Base-by-base conservation (phyloP, 2,888 invertebrate genomes). In the Napeogenes sylphis region DNA sequence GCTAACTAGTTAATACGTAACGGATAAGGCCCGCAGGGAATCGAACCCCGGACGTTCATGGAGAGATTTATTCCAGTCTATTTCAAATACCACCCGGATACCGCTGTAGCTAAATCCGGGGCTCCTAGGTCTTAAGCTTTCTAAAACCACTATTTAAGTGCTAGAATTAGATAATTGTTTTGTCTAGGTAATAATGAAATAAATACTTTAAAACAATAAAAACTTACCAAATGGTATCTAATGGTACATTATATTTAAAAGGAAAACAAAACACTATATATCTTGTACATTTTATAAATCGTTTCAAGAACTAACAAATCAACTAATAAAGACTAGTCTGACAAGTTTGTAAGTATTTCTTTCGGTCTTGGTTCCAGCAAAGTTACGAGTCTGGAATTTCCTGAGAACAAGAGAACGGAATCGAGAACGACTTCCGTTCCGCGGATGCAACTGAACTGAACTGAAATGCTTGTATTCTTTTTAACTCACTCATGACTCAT, bases 41-140 rank as follows among this genome's bases (percentile, higher is more conserved):
- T 84, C 85, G 83, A 88, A 88, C 82, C 79, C 82, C 78, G 82
- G 79, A 81, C 81, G 79, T 72, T 67, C 73, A 83, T 80, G 83
- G 80, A 21, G 81, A 85, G 86, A 87, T 89, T 89, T 90, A 89
- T 90, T 88, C 82, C 86, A 84, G 88, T 83, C 81, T 83, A 82
- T 79, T 80, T 80, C 80, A 80, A 81, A 79, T 75, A 76, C 80
- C 76, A 73, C 69, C 73, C 73, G 79, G 75, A 80, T 74, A 73
- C 77, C 83, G 83, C 84, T 86, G 82, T 85, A 87, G 85, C 88
- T 87, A 86, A 89, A 86, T 85, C 87, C 83, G 75, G 21, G 21
- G 83, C 83, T 82, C 81, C 84, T 84, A 76, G 69, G 66, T 77
- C 80, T 82, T 85, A 85, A 88, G 82, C 82, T 78, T 77, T 78